These are phyloP conservation scores for Lineus longissimus DNA, from an alignment of 1,140 invertebrate genomes.

Conservation along the genomic window DNA sequence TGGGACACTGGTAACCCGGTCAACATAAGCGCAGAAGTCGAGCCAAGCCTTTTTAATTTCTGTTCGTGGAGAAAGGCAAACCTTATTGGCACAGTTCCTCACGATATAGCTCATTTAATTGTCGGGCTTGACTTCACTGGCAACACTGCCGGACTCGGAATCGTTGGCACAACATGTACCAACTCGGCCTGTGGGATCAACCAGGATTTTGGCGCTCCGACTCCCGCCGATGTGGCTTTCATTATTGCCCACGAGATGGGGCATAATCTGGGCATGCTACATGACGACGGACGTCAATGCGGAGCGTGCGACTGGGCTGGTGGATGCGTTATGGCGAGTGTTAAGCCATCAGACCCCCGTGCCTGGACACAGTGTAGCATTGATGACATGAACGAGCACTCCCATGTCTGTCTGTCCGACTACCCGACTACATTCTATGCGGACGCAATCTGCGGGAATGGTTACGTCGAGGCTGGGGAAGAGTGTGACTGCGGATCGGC, in stretches of 20 bases:
- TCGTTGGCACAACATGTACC: too few species aligned
- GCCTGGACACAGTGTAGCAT: conserved; percentile 2
- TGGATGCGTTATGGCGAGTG: background rate
- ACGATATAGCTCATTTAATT: conserved; percentile 1
- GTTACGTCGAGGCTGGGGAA: background rate
- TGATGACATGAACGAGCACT: background rate
- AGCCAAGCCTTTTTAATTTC: background rate
- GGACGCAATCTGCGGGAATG: background rate
- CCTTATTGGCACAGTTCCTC: background rate
- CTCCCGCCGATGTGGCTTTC: background rate
- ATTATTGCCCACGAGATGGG: conserved; percentile 7
- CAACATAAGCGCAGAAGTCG: background rate
- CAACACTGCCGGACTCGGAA: too few species aligned
- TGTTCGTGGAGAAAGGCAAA: background rate
- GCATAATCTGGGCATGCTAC: conserved; percentile 5
- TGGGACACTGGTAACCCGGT: background rate
- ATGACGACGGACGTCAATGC: background rate
- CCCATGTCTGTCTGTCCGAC: background rate
- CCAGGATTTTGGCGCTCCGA: background rate
- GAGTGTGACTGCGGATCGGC: conserved; percentile 7
- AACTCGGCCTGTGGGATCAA: too few species aligned
- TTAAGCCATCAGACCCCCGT: background rate
- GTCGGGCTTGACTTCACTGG: too few species aligned
- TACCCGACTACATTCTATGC: background rate
- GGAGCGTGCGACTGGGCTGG: background rate